phyloP scores from a whole-genome alignment of 2,113 vertebrate species.

The Atrichornis clamosus region DNA sequence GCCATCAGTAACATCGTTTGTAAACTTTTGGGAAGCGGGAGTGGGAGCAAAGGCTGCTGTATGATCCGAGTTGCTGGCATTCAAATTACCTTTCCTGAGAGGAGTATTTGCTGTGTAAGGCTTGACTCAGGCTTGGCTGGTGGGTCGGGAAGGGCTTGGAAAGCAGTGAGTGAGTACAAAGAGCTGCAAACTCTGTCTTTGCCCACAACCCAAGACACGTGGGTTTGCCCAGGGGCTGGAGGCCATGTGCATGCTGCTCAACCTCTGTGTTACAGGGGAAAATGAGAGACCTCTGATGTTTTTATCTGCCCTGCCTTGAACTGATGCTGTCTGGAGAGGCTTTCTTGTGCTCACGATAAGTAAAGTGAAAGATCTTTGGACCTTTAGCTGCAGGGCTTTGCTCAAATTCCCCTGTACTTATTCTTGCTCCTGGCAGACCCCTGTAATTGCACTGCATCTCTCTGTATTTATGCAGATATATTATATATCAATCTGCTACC shows the following conservation, averaged over 20 bases:
- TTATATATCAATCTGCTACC: not conserved
- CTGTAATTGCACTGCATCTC: not conserved
- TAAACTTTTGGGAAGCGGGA: constrained; percentile 47
- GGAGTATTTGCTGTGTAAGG: not conserved
- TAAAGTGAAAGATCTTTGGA: not conserved
- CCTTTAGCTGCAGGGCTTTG: not conserved
- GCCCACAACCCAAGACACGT: not conserved
- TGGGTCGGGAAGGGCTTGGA: not conserved
- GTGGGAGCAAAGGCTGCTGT: not conserved
- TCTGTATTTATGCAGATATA: not conserved
- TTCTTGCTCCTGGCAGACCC: not conserved
- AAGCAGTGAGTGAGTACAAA: not conserved
- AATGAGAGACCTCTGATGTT: not conserved
- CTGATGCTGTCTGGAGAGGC: not conserved
- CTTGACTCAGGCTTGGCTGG: not conserved
- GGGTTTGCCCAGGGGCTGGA: not conserved
- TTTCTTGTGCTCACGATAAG: not conserved
- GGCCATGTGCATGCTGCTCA: not conserved
- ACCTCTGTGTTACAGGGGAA: not conserved
- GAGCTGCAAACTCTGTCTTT: not conserved
- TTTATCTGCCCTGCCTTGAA: not conserved
- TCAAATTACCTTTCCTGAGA: not conserved
- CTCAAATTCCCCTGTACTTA: not conserved
- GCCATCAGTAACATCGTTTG: constrained; percentile 32
- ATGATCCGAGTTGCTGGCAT: not conserved